Base-by-base conservation (phyloP, 2,888 invertebrate genomes). In the Trissonchulus latispiculum region DNA sequence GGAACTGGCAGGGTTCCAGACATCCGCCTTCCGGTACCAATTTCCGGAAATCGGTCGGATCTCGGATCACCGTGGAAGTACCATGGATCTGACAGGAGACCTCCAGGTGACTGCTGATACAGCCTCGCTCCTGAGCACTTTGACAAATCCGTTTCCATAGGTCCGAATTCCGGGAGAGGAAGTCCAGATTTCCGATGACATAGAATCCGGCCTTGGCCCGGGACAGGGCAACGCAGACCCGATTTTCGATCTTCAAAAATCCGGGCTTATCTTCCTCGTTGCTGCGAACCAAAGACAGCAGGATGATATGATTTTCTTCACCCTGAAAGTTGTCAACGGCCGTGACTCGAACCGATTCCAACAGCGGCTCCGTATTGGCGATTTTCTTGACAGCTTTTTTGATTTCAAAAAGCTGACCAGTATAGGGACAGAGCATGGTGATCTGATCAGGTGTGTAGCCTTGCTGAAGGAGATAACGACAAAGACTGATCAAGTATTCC, bases 351-450 rank as follows among this genome's bases (percentile, higher is more conserved):
- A 73, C 61, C 1, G 15, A n/a, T 48, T 67, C 36, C 37, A 73
- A 61, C 15, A 32, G 35, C 2, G 37, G 72, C 35, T 73, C 36
- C n/a, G n/a, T n/a, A n/a, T n/a, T n/a, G n/a, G n/a, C n/a, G n/a
- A n/a, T n/a, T 18, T 72, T 37, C 2, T 72, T 70, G 48, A 78
- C 71, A 18, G 36, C 66, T 79, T 86, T 84, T 78, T 84, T 85
- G 73, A 90, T 84, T 61, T 87, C 84, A 71, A 87, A 85, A 77
- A 89, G 87, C 83, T 91, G 91, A 1, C 89, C 90, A 8, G 87
- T 86, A 80, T 91, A 91, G 0, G 89, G 88, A 0, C 89, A 87
- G 3, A 93, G 84, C 76, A 92, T 88, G 0, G 91, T 91, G 62
- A 93, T 88, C 76, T 91, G 87, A 0, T 85, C 82, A 0, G 87